A percentile compares a stretch with the other conserved stretches of the same genome.
Evolutionary conservation across 2,888 invertebrate genomes (phyloP).

Genomic region (Onthophagus sagittarius): DNA sequence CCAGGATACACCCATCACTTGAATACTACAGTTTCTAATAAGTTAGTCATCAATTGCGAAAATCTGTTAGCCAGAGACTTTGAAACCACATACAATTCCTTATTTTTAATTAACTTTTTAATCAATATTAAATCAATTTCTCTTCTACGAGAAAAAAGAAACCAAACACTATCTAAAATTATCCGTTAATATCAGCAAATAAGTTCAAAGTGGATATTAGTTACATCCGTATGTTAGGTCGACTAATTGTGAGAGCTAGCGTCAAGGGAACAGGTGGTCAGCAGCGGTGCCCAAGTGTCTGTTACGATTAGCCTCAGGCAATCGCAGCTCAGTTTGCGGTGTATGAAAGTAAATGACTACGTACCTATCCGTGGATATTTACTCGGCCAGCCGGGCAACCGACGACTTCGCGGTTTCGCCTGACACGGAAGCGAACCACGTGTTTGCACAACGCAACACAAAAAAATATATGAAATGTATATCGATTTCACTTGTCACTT

Average conservation of each 20-base stretch:
- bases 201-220: neutral
- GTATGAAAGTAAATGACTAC: constrained; percentile 13
- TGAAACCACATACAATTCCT: no score
- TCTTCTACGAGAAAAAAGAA: no score
- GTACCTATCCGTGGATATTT: neutral
- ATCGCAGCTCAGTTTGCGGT: constrained; percentile 4
- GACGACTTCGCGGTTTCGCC: neutral
- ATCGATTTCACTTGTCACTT: neutral
- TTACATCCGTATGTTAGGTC: neutral
- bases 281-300: constrained; percentile 15
- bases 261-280: constrained; percentile 8
- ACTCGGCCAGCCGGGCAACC: neutral
- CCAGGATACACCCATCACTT: no score
- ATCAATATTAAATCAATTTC: no score
- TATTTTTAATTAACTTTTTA: no score
- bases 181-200: neutral
- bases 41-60: no score
- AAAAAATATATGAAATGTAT: neutral
- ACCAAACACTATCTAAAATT: neutral
- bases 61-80: no score
- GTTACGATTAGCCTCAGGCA: constrained; percentile 8
- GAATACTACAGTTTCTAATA: no score
- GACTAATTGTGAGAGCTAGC: neutral
- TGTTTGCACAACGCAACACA: neutral
- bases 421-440: neutral